Percentiles rank a stretch among this genome's conserved stretches.
Conservation (phyloP, 2,113 vertebrate species). For the Phaethornis superciliosus region DNA sequence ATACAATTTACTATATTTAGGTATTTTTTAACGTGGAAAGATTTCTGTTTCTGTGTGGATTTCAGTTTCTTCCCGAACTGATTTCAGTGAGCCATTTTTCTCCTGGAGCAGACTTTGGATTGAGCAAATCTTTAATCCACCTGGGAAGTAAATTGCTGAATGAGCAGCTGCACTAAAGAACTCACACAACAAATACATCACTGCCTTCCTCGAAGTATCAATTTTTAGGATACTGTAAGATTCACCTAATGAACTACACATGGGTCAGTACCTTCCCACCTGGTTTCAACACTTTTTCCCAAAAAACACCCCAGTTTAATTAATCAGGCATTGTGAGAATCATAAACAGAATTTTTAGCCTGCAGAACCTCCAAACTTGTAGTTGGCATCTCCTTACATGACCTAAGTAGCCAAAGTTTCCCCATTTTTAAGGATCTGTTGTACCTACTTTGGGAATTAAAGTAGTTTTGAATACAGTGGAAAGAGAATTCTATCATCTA, state of each 20-base stretch:
- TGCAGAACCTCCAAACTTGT: neutral
- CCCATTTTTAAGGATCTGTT: neutral
- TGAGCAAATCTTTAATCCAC: neutral
- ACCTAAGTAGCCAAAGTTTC: neutral
- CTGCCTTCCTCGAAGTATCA: neutral
- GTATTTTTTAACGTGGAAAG: neutral
- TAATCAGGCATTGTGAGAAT: neutral
- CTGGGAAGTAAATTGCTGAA: neutral
- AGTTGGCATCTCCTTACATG: neutral
- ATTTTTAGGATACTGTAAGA: neutral
- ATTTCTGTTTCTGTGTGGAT: neutral
- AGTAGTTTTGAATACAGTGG: neutral
- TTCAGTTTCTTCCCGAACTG: neutral
- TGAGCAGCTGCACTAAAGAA: neutral
- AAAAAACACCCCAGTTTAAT: neutral
- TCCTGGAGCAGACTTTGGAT: neutral
- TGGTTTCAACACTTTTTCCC: accelerated
- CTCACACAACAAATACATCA: neutral
- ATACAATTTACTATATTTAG: neutral
- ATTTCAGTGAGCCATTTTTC: neutral
- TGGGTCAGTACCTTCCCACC: neutral
- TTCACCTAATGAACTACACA: neutral
- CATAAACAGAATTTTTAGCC: neutral
- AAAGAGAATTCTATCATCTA: neutral
- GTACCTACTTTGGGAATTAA: neutral